Conservation (phyloP, 2,888 invertebrate genomes). For the Caenorhabditis sp. region DNA sequence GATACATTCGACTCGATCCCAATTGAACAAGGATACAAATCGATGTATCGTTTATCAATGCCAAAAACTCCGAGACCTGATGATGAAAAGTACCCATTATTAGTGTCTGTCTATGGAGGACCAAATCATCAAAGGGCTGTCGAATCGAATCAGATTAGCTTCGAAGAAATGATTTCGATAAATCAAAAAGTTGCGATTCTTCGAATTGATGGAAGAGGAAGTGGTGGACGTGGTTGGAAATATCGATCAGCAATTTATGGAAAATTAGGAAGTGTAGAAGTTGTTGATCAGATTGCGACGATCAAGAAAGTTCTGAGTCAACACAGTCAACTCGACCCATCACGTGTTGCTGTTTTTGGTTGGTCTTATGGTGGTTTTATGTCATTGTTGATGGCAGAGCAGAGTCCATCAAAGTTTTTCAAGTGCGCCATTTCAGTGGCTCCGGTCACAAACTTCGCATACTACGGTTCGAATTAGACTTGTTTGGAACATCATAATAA, state of each 20-base stretch:
- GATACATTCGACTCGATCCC: constrained; percentile 5
- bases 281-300: constrained; percentile 92
- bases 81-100: background rate
- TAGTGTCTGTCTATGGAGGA: background rate
- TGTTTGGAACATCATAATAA: too few relatives aligned
- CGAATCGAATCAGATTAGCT: constrained; percentile 85
- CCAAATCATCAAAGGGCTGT: constrained; percentile 86
- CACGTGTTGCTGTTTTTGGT: constrained; percentile 89
- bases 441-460: constrained; percentile 93
- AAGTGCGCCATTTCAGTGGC: constrained; percentile 93
- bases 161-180: constrained; percentile 88
- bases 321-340: constrained; percentile 46
- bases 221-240: constrained; percentile 82
- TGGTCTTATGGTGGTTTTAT: constrained; percentile 83
- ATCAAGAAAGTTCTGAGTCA: constrained; percentile 22
- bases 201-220: constrained; percentile 90
- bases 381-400: constrained; percentile 34
- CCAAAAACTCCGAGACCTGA: background rate
- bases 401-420: constrained; percentile 79
- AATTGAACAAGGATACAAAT: background rate
- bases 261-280: constrained; percentile 87
- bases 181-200: constrained; percentile 78
- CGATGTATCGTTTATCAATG: background rate
- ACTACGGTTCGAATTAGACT: constrained; percentile 82
- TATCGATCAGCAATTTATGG: constrained; percentile 76